A percentile compares a stretch with the other conserved stretches of the same genome.
Evolutionary conservation across 2,888 invertebrate species (phyloP).

Genomic region (Seira musarum): DNA sequence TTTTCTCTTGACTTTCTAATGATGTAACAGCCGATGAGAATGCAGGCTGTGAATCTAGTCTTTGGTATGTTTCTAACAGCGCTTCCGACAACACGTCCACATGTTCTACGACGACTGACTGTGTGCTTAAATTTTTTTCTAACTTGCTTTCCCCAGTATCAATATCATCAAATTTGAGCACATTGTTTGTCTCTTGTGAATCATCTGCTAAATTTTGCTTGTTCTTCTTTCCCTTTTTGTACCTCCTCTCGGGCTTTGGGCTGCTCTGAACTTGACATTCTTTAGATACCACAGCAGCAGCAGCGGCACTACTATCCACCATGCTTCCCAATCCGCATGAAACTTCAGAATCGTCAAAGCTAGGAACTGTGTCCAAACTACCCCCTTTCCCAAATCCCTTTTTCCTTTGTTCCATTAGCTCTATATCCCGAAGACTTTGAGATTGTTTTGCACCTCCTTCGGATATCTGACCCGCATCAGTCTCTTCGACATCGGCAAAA

Average conservation of each 20-base stretch:
- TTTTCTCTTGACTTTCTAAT: not conserved
- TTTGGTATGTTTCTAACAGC: conserved; percentile 52
- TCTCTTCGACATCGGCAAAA: conserved; percentile 44
- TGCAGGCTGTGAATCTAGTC: conserved; percentile 37
- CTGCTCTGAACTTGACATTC: not conserved
- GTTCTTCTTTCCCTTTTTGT: conserved; percentile 26
- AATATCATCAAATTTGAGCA: not conserved
- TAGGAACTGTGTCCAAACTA: conserved; percentile 42
- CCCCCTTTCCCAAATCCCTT: conserved; percentile 33
- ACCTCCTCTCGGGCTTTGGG: conserved; percentile 47
- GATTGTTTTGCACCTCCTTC: conserved; percentile 34
- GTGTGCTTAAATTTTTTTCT: conserved; percentile 22
- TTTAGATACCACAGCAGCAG: not conserved
- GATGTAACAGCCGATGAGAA: not conserved
- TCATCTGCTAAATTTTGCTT: conserved; percentile 6
- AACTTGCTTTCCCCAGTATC: conserved; percentile 27
- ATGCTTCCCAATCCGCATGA: conserved; percentile 20
- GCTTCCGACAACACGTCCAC: conserved; percentile 53
- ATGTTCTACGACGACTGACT: conserved; percentile 54
- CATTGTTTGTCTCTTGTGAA: not conserved
- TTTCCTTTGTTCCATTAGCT: conserved; percentile 45
- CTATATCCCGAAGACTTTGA: conserved; percentile 63
- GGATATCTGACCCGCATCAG: conserved; percentile 42
- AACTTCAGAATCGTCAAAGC: conserved; percentile 47
- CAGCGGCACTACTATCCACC: not conserved